phyloP scores from a whole-genome alignment of 2,113 vertebrate genomes.

The Rhinoderma darwinii region DNA sequence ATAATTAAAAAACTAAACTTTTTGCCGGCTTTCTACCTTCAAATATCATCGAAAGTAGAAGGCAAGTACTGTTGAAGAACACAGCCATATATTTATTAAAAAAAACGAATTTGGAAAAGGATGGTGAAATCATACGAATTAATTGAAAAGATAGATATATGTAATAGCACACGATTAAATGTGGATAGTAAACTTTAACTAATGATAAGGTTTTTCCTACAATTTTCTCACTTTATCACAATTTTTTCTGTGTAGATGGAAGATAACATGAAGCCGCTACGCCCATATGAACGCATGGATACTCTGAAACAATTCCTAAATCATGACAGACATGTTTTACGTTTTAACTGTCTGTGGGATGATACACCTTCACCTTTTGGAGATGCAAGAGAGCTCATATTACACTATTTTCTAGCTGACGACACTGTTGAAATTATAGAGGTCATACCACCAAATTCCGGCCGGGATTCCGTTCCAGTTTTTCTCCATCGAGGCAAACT shows the following conservation, averaged over 20 bases:
- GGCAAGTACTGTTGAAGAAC: no score
- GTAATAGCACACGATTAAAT: background rate
- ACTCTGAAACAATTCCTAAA: constrained; percentile 85
- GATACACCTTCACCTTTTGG: constrained; percentile 73
- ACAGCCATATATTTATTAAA: no score
- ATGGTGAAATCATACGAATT: no score
- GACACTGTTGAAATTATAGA: constrained; percentile 88
- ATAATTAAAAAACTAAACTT: background rate
- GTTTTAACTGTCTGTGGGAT: constrained; percentile 90
- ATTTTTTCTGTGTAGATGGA: constrained; percentile 74
- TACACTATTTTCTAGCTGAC: constrained; percentile 88
- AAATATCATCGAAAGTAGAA: no score
- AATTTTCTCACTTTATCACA: no score
- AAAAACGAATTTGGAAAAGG: no score
- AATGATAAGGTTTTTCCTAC: background rate
- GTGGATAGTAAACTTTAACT: background rate
- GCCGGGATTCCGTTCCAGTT: constrained; percentile 71
- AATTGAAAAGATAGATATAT: background rate
- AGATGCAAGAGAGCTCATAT: constrained; percentile 76
- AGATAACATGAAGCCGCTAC: constrained; percentile 75
- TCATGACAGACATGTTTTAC: constrained; percentile 79
- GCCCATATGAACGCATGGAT: constrained; percentile 80
- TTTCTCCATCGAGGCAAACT: constrained; percentile 86
- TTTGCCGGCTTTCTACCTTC: no score
- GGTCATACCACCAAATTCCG: constrained; percentile 76